A percentile compares a stretch with the other conserved stretches of the same genome.
Evolutionary conservation across 2,113 vertebrate species (phyloP).

Genomic region (Thryonomys swinderianus): DNA sequence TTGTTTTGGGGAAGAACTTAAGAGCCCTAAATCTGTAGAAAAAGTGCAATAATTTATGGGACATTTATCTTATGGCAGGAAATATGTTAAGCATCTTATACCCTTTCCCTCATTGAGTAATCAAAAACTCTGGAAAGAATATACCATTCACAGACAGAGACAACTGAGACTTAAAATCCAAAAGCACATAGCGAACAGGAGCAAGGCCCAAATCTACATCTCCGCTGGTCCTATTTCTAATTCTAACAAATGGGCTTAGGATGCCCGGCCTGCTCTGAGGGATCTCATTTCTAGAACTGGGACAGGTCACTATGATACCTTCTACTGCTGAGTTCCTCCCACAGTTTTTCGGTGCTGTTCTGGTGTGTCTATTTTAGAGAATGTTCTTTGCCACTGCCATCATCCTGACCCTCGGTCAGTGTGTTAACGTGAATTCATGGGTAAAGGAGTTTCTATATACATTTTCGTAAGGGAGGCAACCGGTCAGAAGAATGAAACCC

Average conservation of each 20-base stretch:
- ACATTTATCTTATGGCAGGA: neutral
- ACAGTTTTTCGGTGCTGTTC: neutral
- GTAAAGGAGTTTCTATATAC: neutral
- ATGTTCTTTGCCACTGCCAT: neutral
- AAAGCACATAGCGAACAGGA: neutral
- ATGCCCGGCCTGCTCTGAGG: neutral
- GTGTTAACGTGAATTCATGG: conserved; percentile 23
- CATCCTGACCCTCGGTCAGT: neutral
- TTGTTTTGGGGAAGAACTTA: neutral
- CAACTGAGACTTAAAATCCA: neutral
- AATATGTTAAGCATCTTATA: neutral
- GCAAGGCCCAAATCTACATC: neutral
- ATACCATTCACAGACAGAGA: neutral
- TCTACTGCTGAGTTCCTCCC: neutral
- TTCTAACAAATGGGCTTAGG: neutral
- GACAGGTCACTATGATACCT: neutral
- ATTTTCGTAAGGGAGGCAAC: neutral
- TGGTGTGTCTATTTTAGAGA: neutral
- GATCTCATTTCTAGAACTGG: neutral
- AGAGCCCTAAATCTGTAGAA: neutral
- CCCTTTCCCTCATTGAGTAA: neutral
- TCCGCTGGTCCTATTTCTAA: neutral
- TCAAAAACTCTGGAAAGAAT: neutral
- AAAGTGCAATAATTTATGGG: neutral
- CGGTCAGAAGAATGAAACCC: neutral